Percentiles rank a stretch among this genome's conserved stretches.
Evolutionary conservation across 1,140 invertebrate species (phyloP).

Genomic region (Meloidogyne chitwoodi): DNA sequence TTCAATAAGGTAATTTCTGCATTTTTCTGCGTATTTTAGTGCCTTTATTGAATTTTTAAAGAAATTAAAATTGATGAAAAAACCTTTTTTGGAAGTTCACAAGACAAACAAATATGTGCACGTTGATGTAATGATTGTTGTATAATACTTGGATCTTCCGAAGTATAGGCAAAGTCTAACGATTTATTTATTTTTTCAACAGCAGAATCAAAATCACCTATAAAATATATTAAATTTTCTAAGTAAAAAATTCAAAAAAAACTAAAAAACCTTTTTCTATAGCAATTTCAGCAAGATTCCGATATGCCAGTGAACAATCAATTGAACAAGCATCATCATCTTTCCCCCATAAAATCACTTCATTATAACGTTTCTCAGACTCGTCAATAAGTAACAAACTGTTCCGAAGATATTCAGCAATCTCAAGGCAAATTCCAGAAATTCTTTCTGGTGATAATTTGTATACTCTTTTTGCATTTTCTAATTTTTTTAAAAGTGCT

Average conservation of each 20-base stretch:
- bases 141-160: conserved; percentile 14
- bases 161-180: conserved; percentile 15
- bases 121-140: conserved; percentile 22
- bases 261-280: conserved; percentile 3
- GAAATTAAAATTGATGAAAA: neutral
- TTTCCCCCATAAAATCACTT: conserved; percentile 11
- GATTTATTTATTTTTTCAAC: conserved; percentile 8
- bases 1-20: neutral
- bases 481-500: conserved; percentile 12
- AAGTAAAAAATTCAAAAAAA: neutral
- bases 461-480: conserved; percentile 5
- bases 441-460: conserved; percentile 9
- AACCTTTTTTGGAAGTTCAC: conserved; percentile 18
- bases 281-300: conserved; percentile 16
- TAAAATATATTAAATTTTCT: neutral
- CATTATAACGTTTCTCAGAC: neutral
- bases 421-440: conserved; percentile 10
- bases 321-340: conserved; percentile 2
- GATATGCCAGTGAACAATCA: conserved; percentile 19
- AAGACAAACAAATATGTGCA: conserved; percentile 10
- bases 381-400: neutral
- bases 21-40: conserved; percentile 6
- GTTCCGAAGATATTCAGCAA: conserved; percentile 18
- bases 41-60: neutral
- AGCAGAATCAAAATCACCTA: conserved; percentile 9